Evolutionary conservation across 2,888 invertebrate species (phyloP), one percentile per base, ranked within the genome.

Genomic region (Scaptomyza polygonia): DNA sequence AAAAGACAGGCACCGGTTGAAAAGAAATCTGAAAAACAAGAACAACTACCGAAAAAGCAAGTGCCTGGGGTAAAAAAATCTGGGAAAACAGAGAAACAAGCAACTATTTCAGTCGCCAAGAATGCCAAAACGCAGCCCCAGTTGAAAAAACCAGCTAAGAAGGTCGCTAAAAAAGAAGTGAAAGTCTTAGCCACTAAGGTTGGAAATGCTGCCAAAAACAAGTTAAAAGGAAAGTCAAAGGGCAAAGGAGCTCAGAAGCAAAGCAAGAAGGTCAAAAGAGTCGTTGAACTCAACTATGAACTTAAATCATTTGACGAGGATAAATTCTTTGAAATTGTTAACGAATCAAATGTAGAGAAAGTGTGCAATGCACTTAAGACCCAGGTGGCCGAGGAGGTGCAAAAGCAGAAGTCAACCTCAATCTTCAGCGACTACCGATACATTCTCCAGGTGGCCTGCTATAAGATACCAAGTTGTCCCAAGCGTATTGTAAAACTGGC

Each of bases 381-480:
- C 0, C 72, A 80, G 14, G 89, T 84, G 0, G 77, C 82, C 5
- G 78, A 82, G 14, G 89, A 91, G 55, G 80, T 89, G 0, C 55
- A 78, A 12, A 77, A 78, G n/a, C 55, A 63, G 16, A 90, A 89
- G 76, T 70, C 88, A n/a, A 78, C 74, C 2, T 73, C 88, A 0
- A 89, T 91, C 18, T 91, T 91, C 39, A 79, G 75, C 16, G 91
- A 91, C 56, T 91, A 86, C 51, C 88, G 80, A 9, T 91, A 89
- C 63, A 61, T 88, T 5, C 67, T 91, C 3, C 86, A 90, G 49
- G 80, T 91, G 3, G 32, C 68, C 14, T 93, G 93, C 63, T 93
- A 95, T 36, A 95, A 95, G 92, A 93, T 96, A 55, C 94, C 95
- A 29, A 93, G 93, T 70, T 92, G 92, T 32, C 92, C 93, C 2